A percentile compares a stretch with the other conserved stretches of the same genome.
Evolutionary conservation across 2,113 vertebrate species (phyloP).

Genomic region (Bolborhynchus lineola): DNA sequence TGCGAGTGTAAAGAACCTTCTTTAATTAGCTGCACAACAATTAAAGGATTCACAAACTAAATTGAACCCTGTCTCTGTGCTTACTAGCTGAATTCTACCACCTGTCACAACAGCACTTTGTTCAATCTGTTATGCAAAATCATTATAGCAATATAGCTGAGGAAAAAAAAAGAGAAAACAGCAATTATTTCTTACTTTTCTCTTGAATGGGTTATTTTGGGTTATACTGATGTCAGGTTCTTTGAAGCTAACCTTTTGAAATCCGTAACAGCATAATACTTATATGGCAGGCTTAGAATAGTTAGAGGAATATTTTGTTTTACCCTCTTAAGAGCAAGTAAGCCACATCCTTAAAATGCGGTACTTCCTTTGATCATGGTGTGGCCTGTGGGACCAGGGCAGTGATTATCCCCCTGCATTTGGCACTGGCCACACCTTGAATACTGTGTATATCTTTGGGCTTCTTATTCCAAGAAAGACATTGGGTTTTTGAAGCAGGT

Average conservation of each 20-base stretch:
- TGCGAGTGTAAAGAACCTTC: constrained; percentile 91
- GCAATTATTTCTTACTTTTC: constrained; percentile 99
- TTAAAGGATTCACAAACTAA: constrained; percentile 99
- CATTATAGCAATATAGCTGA: constrained; percentile 92
- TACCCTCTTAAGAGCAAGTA: constrained; percentile 64
- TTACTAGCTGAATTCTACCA: constrained; percentile 98
- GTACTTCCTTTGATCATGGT: constrained; percentile 63
- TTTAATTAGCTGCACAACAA: constrained; percentile 99
- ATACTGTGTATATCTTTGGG: neutral
- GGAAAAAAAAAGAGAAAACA: constrained; percentile 90
- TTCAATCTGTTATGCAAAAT: constrained; percentile 99
- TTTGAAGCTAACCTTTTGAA: constrained; percentile 88
- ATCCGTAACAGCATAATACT: constrained; percentile 80
- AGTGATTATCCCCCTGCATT: neutral
- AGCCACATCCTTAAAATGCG: constrained; percentile 29
- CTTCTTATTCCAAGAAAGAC: neutral
- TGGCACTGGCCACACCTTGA: neutral
- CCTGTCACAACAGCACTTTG: constrained; percentile 99
- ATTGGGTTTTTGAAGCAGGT: neutral
- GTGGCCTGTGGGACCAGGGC: neutral
- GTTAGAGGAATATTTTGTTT: constrained; percentile 59
- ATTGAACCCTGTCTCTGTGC: constrained; percentile 99
- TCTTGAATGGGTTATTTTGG: constrained; percentile 95
- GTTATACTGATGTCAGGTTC: constrained; percentile 92
- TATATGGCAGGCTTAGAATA: constrained; percentile 70